Evolutionary conservation across 2,113 vertebrate species (phyloP).

Genomic region (Thinocorus orbignyianus): DNA sequence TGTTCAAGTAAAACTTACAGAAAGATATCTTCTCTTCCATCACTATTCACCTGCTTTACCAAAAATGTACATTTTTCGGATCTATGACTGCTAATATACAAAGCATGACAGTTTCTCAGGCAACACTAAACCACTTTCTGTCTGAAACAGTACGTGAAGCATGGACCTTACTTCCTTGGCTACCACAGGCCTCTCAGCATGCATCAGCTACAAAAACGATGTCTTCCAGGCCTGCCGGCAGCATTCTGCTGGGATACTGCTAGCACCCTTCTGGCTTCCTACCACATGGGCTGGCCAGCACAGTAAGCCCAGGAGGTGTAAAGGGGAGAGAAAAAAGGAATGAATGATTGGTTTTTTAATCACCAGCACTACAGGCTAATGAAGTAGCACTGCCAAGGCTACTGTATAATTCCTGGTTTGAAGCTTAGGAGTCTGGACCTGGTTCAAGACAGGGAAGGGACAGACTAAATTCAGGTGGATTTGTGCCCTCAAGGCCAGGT

Average conservation of each 20-base stretch:
- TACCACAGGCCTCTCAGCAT: not conserved
- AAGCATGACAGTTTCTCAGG: not conserved
- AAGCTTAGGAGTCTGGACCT: not conserved
- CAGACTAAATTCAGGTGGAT: not conserved
- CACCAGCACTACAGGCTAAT: not conserved
- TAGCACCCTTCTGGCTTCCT: not conserved
- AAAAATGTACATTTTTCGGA: not conserved
- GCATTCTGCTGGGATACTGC: not conserved
- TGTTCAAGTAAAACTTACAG: not conserved
- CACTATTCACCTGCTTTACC: not conserved
- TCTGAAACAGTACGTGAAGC: not conserved
- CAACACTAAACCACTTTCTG: not conserved
- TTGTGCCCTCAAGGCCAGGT: not conserved
- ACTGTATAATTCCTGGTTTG: not conserved
- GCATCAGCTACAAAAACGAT: not conserved
- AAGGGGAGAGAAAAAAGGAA: not conserved
- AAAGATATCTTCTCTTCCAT: not conserved
- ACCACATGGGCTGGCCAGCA: not conserved
- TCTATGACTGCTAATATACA: not conserved
- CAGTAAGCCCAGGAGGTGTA: accelerated
- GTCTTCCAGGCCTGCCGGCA: not conserved
- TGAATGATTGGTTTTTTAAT: not conserved
- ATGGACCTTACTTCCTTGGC: not conserved
- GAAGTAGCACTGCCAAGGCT: not conserved
- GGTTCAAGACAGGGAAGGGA: not conserved